Conservation (phyloP, 2,113 vertebrate genomes). For the Petroica traversi region DNA sequence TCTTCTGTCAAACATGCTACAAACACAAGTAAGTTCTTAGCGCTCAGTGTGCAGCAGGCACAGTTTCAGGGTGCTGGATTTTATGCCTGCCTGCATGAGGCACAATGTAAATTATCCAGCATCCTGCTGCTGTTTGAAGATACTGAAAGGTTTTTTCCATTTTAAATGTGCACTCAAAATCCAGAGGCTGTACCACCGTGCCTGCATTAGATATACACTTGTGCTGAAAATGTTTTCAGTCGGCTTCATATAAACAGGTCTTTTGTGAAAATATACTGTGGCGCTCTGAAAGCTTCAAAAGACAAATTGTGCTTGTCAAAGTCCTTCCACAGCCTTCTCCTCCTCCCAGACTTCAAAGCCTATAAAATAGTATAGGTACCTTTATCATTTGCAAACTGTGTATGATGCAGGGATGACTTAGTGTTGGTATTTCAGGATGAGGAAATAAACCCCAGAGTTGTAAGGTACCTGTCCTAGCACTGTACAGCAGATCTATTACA, state of each 20-base stretch:
- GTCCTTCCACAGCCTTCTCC: background rate
- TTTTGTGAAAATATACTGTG: background rate
- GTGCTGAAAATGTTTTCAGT: background rate
- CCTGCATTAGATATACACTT: background rate
- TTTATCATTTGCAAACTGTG: background rate
- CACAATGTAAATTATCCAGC: background rate
- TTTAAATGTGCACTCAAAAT: slow-evolving; percentile 21
- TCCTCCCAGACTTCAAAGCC: background rate
- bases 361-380: background rate
- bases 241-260: background rate
- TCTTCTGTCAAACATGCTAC: background rate
- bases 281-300: background rate
- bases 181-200: background rate
- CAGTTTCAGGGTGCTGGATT: slow-evolving; percentile 11
- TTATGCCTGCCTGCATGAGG: background rate
- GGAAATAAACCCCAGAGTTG: background rate
- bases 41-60: background rate
- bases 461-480: background rate
- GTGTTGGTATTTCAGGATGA: background rate
- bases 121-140: background rate
- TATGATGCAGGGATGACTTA: background rate
- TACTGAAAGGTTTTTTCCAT: background rate
- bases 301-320: background rate
- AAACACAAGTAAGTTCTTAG: background rate
- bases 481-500: background rate